These are phyloP conservation scores for Gnathonemus echidnorhynchus DNA, from an alignment of 2,113 vertebrate species.

Conservation along the genomic window DNA sequence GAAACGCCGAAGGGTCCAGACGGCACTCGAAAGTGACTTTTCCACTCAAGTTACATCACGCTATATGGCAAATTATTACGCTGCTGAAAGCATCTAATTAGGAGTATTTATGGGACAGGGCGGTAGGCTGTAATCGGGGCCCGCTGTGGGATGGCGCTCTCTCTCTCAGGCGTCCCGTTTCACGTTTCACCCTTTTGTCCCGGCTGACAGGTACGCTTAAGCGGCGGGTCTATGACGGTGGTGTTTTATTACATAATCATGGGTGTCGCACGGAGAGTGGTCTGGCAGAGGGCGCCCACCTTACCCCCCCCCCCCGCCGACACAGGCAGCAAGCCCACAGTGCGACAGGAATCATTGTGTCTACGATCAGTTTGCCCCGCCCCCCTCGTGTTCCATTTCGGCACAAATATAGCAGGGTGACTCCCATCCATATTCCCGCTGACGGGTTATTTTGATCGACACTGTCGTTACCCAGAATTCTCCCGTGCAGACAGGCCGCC, in stretches of 20 bases:
- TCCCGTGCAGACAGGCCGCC: neutral
- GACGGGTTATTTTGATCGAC: neutral
- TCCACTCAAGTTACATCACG: constrained; percentile 45
- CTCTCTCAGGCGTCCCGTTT: neutral
- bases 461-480: neutral
- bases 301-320: neutral
- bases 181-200: neutral
- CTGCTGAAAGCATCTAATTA: constrained; percentile 65
- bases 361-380: neutral
- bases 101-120: constrained; percentile 63
- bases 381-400: neutral
- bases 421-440: neutral
- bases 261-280: neutral
- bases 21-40: constrained; percentile 39
- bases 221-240: too few relatives aligned
- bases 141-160: constrained; percentile 51
- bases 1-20: neutral
- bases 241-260: neutral
- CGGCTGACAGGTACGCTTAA: neutral
- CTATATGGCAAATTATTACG: constrained; percentile 57
- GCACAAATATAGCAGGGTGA: neutral
- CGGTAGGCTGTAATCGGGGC: constrained; percentile 59
- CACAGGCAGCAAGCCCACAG: neutral
- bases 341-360: neutral
- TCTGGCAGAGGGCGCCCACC: neutral